Evolutionary conservation across 2,797 vertebrate species (phyloP), one percentile per base, ranked within the genome.

Genomic region (Sebastes oblongus): DNA sequence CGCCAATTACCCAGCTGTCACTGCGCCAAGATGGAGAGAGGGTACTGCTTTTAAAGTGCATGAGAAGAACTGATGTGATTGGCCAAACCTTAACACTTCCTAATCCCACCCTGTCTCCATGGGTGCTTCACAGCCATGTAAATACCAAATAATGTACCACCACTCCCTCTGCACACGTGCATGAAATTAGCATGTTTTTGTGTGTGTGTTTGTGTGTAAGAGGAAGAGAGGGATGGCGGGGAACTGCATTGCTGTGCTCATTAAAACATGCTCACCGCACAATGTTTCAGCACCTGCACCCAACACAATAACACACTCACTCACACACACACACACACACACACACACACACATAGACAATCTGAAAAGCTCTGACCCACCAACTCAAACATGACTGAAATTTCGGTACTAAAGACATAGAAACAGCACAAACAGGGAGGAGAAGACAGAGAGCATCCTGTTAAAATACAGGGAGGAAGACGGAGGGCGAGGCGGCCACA

Each of bases 251-350:
- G 78, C 83, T 91, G 84, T 89, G 88, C 91, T 86, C 88, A 93
- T 91, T 90, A 91, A 77, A 88, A 88, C 88, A 94, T 79, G 91
- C 92, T 94, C 91, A 92, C 80, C 46, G 88, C 91, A 90, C 91
- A 92, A 89, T 80, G 69, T 90, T 91, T 89, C 87, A 91, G 87
- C 93, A 93, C 93, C 93, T 92, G 92, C 80, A 93, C 87, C 92
- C 88, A 90, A 84, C 88, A 77, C 75, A 77, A 64, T 58, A 54
- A 74, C 83, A 88, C 78, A 88, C 67, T 80, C 73, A 34, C 7
- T 75, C 71, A 71, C 76, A 69, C 56, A 80, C 25, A 25, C 25
- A 25, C 24, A 75, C 27, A 77, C 29, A 69, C 56, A 78, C n/a
- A n/a, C 71, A 71, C 74, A 75, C 30, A 24, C 24, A 75, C 24